Conservation (phyloP, 2,888 invertebrate species). For the Laspeyria flexula region DNA sequence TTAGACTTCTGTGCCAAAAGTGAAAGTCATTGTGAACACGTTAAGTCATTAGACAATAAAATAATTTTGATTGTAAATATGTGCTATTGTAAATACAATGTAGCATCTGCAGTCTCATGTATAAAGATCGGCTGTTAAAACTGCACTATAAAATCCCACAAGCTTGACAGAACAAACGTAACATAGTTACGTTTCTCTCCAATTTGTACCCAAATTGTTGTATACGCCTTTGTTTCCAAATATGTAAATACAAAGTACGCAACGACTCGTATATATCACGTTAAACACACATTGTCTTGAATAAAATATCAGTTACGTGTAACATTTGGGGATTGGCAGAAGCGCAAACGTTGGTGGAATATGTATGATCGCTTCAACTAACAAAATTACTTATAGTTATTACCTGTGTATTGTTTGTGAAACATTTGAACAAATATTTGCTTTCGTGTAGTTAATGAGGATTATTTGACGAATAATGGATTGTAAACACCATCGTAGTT, state of each 20-base stretch:
- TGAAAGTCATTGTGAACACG: too few relatives aligned
- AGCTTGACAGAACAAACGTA: conserved; percentile 6
- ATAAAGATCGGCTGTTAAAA: too few relatives aligned
- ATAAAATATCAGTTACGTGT: conserved; percentile 54
- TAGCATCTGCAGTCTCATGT: too few relatives aligned
- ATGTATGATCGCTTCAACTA: conserved; percentile 23
- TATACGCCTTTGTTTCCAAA: conserved; percentile 34
- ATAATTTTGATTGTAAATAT: too few relatives aligned
- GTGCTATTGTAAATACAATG: too few relatives aligned
- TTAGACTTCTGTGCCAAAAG: too few relatives aligned
- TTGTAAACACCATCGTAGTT: too few relatives aligned
- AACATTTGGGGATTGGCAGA: conserved; percentile 30
- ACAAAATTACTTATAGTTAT: conserved; percentile 11
- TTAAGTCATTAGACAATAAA: too few relatives aligned
- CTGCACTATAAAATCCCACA: neutral
- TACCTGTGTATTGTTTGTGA: neutral
- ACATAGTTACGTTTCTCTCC: conserved; percentile 19
- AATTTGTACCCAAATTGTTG: conserved; percentile 38
- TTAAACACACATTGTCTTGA: conserved; percentile 54
- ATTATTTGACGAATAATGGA: too few relatives aligned
- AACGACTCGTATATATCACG: conserved; percentile 45
- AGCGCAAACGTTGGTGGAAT: conserved; percentile 26
- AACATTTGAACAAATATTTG: conserved; percentile 5
- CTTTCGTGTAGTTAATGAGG: too few relatives aligned
- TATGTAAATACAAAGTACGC: conserved; percentile 45